Percentiles rank a stretch among this genome's conserved stretches.
phyloP scores from a whole-genome alignment of 2,113 vertebrate species.

The Syngnathoides biaculeatus region DNA sequence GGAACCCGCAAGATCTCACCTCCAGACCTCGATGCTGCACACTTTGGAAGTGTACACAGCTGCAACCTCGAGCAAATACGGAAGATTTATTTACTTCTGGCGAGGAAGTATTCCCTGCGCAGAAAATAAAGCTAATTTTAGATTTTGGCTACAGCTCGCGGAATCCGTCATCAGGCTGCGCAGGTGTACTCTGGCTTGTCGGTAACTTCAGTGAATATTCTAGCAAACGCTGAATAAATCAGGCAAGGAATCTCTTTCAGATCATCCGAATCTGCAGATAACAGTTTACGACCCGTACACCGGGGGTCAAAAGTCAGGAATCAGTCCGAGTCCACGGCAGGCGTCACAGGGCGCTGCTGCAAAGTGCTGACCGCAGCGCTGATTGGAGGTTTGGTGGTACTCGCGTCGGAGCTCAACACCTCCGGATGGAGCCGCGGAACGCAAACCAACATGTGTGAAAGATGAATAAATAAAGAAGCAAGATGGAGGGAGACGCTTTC shows the following conservation, averaged over 20 bases:
- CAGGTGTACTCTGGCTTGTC: no score
- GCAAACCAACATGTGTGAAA: conserved; percentile 50
- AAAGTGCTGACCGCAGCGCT: conserved; percentile 49
- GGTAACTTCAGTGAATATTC: no score
- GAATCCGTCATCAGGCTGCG: no score
- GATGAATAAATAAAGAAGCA: conserved; percentile 22
- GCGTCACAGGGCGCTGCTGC: conserved; percentile 20
- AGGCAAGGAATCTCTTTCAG: conserved; percentile 5
- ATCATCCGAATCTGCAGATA: conserved; percentile 6
- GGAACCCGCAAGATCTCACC: conserved; percentile 15
- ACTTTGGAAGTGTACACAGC: not conserved
- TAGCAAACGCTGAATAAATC: no score
- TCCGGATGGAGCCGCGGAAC: conserved; percentile 39
- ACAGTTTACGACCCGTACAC: conserved; percentile 22
- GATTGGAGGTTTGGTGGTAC: conserved; percentile 39
- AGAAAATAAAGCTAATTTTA: not conserved
- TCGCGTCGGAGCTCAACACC: conserved; percentile 51
- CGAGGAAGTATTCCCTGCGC: not conserved
- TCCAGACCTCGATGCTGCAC: not conserved
- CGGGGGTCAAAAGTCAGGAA: conserved; percentile 17
- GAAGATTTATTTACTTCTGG: not conserved
- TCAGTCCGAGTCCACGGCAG: conserved; percentile 28
- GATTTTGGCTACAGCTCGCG: no score
- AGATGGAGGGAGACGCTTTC: conserved; percentile 7
- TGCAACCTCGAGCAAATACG: not conserved